phyloP scores from a whole-genome alignment of 2,888 invertebrate genomes.

The Zele albiditarsus region DNA sequence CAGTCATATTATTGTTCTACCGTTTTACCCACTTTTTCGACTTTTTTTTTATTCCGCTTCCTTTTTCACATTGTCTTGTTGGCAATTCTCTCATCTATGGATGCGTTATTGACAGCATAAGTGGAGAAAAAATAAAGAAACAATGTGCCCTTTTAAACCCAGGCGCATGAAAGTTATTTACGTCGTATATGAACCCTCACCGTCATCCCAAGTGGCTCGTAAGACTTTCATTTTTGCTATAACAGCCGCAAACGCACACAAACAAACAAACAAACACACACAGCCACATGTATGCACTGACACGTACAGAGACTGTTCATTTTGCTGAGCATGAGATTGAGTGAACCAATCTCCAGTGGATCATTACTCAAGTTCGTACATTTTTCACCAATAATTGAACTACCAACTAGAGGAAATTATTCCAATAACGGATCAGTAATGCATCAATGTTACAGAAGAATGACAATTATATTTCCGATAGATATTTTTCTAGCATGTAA shows the following conservation, averaged over 20 bases:
- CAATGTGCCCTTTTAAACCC: background rate
- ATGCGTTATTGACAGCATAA: no score
- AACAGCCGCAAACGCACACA: background rate
- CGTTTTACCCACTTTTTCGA: no score
- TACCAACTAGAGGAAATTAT: background rate
- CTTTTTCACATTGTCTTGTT: no score
- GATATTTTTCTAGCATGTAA: no score
- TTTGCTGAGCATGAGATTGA: background rate
- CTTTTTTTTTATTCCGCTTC: no score
- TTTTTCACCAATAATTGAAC: background rate
- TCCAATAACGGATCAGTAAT: background rate
- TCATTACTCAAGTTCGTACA: background rate
- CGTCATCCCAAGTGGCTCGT: slow-evolving; percentile 9
- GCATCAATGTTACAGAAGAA: background rate
- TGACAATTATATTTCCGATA: background rate
- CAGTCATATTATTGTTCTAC: no score
- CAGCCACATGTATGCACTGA: background rate
- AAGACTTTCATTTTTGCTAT: slow-evolving; percentile 4
- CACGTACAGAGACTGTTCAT: background rate
- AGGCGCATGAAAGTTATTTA: background rate
- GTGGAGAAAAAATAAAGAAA: background rate
- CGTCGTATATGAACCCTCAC: background rate
- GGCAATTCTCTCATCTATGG: no score
- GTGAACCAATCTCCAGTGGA: background rate
- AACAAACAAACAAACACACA: background rate